Evolutionary conservation across 2,888 invertebrate genomes (phyloP).

Genomic region (Sicus ferrugineus): DNA sequence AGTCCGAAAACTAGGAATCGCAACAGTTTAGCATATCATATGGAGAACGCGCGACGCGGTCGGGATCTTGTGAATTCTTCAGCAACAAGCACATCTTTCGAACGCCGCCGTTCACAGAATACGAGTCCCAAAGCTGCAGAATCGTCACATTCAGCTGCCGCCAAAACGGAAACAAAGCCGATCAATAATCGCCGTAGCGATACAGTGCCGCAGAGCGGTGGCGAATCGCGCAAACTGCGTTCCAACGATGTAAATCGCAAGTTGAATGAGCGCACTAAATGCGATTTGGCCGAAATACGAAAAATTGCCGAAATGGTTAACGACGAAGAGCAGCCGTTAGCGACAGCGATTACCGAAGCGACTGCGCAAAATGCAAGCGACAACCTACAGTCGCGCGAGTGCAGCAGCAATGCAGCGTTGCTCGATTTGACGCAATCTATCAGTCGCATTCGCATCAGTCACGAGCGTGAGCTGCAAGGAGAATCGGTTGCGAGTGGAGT

Average conservation of each 20-base stretch:
- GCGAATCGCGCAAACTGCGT: slow-evolving; percentile 47
- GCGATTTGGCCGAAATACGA: slow-evolving; percentile 62
- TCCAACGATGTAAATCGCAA: slow-evolving; percentile 56
- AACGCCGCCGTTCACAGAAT: slow-evolving; percentile 46
- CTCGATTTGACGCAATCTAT: slow-evolving; percentile 37
- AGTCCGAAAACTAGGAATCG: slow-evolving; percentile 38
- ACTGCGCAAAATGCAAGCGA: background rate
- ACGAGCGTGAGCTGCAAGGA: slow-evolving; percentile 34
- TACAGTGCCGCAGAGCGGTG: slow-evolving; percentile 43
- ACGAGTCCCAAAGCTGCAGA: slow-evolving; percentile 40
- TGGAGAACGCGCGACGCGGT: slow-evolving; percentile 53
- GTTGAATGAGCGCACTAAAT: slow-evolving; percentile 60
- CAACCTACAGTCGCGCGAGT: slow-evolving; percentile 3
- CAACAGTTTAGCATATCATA: slow-evolving; percentile 51
- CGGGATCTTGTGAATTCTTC: slow-evolving; percentile 44
- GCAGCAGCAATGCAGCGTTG: slow-evolving; percentile 23
- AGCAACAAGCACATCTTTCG: background rate
- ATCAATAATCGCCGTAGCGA: slow-evolving; percentile 44
- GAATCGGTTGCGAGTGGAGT: background rate
- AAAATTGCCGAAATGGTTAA: slow-evolving; percentile 59
- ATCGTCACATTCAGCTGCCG: slow-evolving; percentile 30
- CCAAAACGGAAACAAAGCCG: slow-evolving; percentile 18
- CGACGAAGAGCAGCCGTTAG: slow-evolving; percentile 10
- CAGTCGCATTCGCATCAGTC: slow-evolving; percentile 38
- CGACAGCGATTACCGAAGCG: slow-evolving; percentile 15